phyloP scores from a whole-genome alignment of 1,140 invertebrate species.

The Neomicropteryx cornuta region DNA sequence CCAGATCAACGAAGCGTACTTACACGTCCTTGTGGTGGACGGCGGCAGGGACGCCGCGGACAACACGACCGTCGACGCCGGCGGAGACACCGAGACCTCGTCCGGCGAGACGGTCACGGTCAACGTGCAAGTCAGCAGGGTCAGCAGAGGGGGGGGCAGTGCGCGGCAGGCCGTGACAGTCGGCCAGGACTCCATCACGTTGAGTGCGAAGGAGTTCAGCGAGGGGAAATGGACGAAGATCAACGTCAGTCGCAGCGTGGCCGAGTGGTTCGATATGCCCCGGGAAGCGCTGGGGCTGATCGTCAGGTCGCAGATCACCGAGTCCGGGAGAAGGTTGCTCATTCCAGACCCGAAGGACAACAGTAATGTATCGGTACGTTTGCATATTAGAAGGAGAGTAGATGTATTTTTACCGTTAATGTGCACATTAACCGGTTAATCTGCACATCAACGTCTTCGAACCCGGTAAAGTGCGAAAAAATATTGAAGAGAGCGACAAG shows the following conservation, averaged over 20 bases:
- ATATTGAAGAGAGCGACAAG: neutral
- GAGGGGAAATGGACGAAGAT: constrained; percentile 60
- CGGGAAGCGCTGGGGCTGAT: constrained; percentile 63
- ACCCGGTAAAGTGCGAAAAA: constrained; percentile 2
- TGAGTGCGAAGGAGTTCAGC: constrained; percentile 26
- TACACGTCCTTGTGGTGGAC: constrained; percentile 42
- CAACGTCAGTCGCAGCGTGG: constrained; percentile 63
- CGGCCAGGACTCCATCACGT: constrained; percentile 25
- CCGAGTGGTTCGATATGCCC: constrained; percentile 62
- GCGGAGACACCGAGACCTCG: constrained; percentile 15
- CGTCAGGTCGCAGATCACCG: constrained; percentile 50
- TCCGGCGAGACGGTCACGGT: constrained; percentile 17
- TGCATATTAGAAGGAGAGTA: constrained; percentile 17
- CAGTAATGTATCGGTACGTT: constrained; percentile 37
- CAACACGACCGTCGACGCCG: constrained; percentile 22
- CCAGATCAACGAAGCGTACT: constrained; percentile 38
- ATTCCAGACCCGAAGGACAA: constrained; percentile 35
- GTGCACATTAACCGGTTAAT: constrained; percentile 8
- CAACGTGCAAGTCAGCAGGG: constrained; percentile 30
- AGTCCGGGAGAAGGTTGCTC: constrained; percentile 29
- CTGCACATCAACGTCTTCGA: neutral
- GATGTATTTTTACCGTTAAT: constrained; percentile 17
- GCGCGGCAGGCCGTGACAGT: constrained; percentile 27
- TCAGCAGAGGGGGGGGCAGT: constrained; percentile 27
- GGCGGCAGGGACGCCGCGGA: constrained; percentile 19